phyloP scores from a whole-genome alignment of 2,113 vertebrate genomes.

The Tor tambroides region DNA sequence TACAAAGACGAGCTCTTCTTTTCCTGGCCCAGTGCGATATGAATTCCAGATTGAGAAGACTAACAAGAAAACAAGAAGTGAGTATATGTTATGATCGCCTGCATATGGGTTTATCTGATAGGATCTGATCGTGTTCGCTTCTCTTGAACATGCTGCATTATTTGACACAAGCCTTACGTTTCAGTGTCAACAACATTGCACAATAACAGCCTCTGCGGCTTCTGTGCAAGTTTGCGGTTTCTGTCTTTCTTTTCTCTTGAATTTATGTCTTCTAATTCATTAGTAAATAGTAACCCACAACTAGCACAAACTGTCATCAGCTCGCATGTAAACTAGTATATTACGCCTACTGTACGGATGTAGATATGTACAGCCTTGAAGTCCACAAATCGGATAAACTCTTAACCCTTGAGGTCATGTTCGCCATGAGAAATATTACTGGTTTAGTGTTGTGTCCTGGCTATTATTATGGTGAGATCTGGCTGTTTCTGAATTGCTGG shows the following conservation, averaged over 20 bases:
- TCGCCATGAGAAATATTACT: not conserved
- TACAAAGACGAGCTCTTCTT: slow-evolving; percentile 52
- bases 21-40: slow-evolving; percentile 64
- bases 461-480: not conserved
- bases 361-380: not conserved
- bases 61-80: slow-evolving; percentile 70
- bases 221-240: not conserved
- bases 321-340: not conserved
- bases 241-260: not conserved
- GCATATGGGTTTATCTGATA: not conserved
- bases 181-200: slow-evolving; percentile 37
- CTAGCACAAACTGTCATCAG: not conserved
- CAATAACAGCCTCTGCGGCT: not conserved
- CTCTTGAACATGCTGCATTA: not conserved
- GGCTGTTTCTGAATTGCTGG: not conserved
- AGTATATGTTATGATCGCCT: slow-evolving; percentile 54
- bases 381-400: not conserved
- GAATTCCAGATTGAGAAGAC: slow-evolving; percentile 74
- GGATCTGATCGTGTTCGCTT: not conserved
- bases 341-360: not conserved
- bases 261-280: not conserved
- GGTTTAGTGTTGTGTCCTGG: not conserved
- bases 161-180: not conserved
- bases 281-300: not conserved
- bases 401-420: not conserved